A percentile compares a stretch with the other conserved stretches of the same genome.
Conservation (phyloP, 2,113 vertebrate genomes). For the Oenanthe melanoleuca region DNA sequence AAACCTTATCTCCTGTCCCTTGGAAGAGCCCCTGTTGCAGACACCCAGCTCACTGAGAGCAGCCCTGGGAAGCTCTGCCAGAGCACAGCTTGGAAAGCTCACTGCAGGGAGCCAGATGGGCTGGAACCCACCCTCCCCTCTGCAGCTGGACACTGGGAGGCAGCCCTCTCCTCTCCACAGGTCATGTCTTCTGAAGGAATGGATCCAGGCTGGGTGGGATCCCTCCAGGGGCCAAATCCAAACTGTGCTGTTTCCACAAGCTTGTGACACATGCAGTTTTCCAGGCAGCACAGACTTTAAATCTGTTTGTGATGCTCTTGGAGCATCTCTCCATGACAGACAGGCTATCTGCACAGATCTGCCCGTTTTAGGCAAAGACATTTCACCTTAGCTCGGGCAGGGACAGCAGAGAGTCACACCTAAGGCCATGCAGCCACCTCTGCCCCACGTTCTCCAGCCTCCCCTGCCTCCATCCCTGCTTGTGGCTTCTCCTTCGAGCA, state of each 20-base stretch:
- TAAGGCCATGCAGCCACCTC: background rate
- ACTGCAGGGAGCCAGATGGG: background rate
- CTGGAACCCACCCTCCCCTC: background rate
- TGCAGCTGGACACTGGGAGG: background rate
- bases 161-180: background rate
- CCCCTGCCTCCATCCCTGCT: background rate
- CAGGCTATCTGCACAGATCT: background rate
- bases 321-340: background rate
- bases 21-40: background rate
- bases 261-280: background rate
- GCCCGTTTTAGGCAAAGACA: background rate
- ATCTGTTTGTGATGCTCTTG: background rate
- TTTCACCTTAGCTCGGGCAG: background rate
- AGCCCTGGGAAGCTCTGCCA: background rate
- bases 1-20: background rate
- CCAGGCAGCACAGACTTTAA: background rate
- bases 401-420: background rate
- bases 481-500: background rate
- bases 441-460: accelerated
- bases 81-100: background rate
- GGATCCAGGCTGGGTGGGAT: background rate
- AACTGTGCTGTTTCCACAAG: background rate
- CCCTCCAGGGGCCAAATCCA: background rate
- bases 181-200: background rate
- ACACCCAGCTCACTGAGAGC: background rate